Base-by-base conservation (phyloP, 2,888 invertebrate species). In the Pachycephus smyrnensis region DNA sequence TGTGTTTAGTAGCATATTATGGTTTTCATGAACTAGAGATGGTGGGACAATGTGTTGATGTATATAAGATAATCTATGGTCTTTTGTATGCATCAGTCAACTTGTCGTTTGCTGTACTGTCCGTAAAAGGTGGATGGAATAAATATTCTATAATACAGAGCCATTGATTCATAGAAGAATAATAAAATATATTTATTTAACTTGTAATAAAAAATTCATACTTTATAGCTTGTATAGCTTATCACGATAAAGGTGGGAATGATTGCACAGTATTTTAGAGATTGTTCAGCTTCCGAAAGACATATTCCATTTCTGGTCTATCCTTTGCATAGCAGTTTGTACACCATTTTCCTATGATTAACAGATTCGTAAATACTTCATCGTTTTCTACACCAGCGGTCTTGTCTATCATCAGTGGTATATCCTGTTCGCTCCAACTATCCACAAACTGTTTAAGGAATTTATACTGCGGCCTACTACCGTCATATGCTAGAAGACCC, bases 221-320 rank as follows among this genome's bases (percentile, higher is more conserved):
- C 0, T 23, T 55, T 15, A 15, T 23, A 40, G 6, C 23, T 6
- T 15, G 23, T 23, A 23, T 23, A 55, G 15, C 6, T 55, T 55
- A 55, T 55, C 40, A 55, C 40, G 23, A 55, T 55, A 9, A 55
- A 23, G 1, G 9, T 55, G 40, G 40, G 23, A 55, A 55, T 55
- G 40, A 55, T 55, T 55, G 23, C 23, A 55, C 23, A 23, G 2
- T 55, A 23, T 55, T 85, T 0, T 90, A 90, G 75, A 87, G 82
- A 31, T 87, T 92, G 80, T 88, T 92, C 0, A 94, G 87, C 31
- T 91, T 90, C 80, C 92, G 92, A 84, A 93, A 94, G 0, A 95
- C 96, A 4, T 93, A 91, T 12, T 95, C 93, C 97, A 97, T 97
- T 82, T 95, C 94, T 0, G 97, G 97, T 68, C 97, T 91, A 73